These are phyloP conservation scores for Saccopteryx bilineata DNA, from an alignment of 2,113 vertebrate genomes.

Conservation along the genomic window DNA sequence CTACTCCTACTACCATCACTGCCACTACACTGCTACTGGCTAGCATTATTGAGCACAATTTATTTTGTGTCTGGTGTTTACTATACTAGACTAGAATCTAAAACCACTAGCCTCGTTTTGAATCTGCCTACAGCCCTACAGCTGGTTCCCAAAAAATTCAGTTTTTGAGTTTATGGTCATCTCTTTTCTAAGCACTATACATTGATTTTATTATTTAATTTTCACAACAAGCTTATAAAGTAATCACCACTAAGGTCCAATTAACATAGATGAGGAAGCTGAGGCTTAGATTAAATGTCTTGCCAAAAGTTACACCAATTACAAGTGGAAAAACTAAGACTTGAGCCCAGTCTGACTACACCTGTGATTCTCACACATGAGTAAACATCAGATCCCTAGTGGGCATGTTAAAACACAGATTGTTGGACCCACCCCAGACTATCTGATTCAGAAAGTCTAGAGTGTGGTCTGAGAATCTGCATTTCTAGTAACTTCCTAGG, in stretches of 20 bases:
- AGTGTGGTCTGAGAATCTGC: background rate
- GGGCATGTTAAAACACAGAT: background rate
- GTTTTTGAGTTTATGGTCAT: background rate
- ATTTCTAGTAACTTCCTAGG: background rate
- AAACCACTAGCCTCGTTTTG: background rate
- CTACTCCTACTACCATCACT: background rate
- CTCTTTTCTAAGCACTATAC: background rate
- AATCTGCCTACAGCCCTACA: background rate
- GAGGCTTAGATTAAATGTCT: background rate
- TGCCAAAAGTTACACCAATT: background rate
- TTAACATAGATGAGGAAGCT: background rate
- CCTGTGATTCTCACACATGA: background rate
- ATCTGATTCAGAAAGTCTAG: background rate
- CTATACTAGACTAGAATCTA: background rate
- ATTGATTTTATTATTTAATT: background rate
- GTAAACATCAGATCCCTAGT: background rate
- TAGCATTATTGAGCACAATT: background rate
- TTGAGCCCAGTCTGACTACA: background rate
- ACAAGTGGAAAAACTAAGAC: background rate
- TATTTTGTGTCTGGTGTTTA: background rate
- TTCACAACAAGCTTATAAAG: background rate
- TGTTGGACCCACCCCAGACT: background rate
- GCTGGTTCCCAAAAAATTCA: background rate
- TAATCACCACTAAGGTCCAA: background rate
- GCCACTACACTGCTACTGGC: background rate